Evolutionary conservation across 2,113 vertebrate genomes (phyloP).

Genomic region (Oncorhynchus nerka): DNA sequence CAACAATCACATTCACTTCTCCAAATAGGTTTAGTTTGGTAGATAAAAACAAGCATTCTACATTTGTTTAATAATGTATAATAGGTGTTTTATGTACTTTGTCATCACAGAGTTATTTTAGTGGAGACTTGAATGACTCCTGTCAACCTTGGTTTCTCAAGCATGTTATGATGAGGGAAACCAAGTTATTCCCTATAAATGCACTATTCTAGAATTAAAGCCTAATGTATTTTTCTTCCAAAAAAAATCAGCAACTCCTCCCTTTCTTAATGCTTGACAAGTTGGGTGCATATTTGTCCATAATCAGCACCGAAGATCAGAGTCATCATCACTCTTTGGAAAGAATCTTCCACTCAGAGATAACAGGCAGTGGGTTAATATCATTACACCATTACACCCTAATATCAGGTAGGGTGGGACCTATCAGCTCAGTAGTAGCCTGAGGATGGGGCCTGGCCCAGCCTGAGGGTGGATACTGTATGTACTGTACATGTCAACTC

Average conservation of each 20-base stretch:
- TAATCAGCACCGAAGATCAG: neutral
- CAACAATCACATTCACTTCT: neutral
- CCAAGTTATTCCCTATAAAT: neutral
- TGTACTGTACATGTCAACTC: neutral
- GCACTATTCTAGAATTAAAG: neutral
- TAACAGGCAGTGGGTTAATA: neutral
- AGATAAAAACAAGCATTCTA: neutral
- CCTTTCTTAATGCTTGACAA: neutral
- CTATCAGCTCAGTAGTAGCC: conserved; percentile 1
- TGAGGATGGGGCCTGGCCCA: neutral
- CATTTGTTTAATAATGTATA: neutral
- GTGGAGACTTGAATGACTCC: too few species aligned
- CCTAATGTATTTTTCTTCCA: neutral
- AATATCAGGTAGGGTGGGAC: neutral
- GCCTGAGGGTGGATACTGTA: neutral
- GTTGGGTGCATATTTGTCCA: neutral
- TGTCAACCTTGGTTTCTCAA: neutral
- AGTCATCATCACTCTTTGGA: neutral
- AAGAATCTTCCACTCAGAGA: neutral
- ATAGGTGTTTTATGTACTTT: too few species aligned
- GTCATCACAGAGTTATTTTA: too few species aligned
- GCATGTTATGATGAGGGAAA: conserved; percentile 2
- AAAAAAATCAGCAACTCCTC: neutral
- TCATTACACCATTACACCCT: too few species aligned
- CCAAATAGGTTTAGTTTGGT: neutral